These are phyloP conservation scores for Catharus fuscescens DNA, from an alignment of 2,113 vertebrate genomes.

Conservation along the genomic window DNA sequence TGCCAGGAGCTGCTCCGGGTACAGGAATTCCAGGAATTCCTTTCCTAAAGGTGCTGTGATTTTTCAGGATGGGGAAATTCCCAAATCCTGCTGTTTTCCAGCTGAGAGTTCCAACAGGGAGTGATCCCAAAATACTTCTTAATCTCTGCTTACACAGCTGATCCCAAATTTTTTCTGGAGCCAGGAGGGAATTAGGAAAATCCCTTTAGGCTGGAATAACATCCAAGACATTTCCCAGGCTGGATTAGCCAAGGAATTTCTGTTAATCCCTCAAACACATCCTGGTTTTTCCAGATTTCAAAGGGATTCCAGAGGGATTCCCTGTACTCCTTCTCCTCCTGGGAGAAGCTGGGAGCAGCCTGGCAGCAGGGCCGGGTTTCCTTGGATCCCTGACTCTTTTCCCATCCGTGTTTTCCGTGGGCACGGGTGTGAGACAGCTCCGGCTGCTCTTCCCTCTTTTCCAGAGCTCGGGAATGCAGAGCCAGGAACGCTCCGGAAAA, in stretches of 20 bases:
- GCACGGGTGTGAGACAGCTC: not conserved
- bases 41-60: not conserved
- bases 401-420: not conserved
- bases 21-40: not conserved
- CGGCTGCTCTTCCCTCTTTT: not conserved
- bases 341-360: not conserved
- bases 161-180: not conserved
- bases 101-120: not conserved
- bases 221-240: not conserved
- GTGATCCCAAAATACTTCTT: accelerated
- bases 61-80: not conserved
- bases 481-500: not conserved
- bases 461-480: not conserved
- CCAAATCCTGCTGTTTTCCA: not conserved
- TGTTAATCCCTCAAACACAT: not conserved
- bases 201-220: not conserved
- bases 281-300: not conserved
- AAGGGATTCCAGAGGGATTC: not conserved
- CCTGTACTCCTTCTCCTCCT: not conserved
- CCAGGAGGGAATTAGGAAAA: accelerated
- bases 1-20: not conserved
- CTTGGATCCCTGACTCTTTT: not conserved
- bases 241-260: not conserved
- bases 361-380: not conserved
- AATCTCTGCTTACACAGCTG: not conserved